Base-by-base conservation (phyloP, 1,140 invertebrate species). In the Saccostrea glomerata region DNA sequence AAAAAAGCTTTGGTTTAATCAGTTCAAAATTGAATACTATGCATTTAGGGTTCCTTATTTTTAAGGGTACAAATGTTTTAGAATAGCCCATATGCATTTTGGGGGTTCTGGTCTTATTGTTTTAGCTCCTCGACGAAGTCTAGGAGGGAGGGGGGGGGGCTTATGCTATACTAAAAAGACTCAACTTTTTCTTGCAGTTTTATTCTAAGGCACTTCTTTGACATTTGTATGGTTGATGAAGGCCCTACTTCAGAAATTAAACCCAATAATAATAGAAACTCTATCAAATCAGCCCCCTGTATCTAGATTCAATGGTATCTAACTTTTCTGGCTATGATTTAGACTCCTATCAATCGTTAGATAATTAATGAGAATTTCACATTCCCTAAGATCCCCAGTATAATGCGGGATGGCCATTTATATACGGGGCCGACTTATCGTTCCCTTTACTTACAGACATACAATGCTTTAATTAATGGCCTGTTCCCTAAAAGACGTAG, bases 301-400 rank as follows among this genome's bases (percentile, higher is more conserved):
- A 30, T 36, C 36, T 36, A 77, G 23, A 25, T 77, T 77, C 11
- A 77, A 77, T 77, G 70, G 4, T 30, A 77, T 36, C 70, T 77
- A 36, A 15, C 25, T 25, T 73, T 73, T 30, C 66, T 6, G 11
- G 66, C 30, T 77, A 77, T 30, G 25, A 77, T 77, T 77, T 77
- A 40, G 30, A 2, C 70, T 30, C 25, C 70, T 77, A 77, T 77
- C 70, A 77, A 77, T 77, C 25, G 70, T 77, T 77, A 30, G 25
- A 36, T 77, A 77, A 77, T 77, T 77, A 77, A 77, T 30, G 70
- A 77, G 30, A 15, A 36, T 25, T 77, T 77, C 2, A 36, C 70
- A 77, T 77, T 77, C 70, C 70, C 23, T 15, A 36, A 36, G 25
- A 77, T 77, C 25, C 15, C 30, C 23, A 12, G 30, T 23, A 77